Evolutionary conservation across 2,888 invertebrate species (phyloP), one percentile per base, ranked within the genome.

Genomic region (Dioctria rufipes): DNA sequence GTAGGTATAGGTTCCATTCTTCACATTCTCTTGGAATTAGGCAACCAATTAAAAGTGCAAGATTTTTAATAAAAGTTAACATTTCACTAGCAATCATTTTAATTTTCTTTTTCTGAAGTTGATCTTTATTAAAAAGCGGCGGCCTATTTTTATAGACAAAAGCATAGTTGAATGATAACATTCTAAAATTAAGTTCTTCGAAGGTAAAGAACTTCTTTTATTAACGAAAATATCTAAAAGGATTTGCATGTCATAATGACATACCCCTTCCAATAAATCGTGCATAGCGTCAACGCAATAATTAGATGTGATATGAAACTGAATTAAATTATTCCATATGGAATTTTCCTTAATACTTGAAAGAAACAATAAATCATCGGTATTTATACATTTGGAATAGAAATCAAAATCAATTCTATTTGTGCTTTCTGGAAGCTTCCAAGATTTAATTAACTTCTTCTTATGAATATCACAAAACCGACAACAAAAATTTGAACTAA

Each of bases 261-360:
- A 80, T 77, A 80, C 58, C 5, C 77, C 77, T 80, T 80, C 80
- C 25, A 80, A 77, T 11, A 80, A 49, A 71, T 80, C 80, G 43
- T 80, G 80, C 80, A 80, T 80, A 42, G 58, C 37, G n/a, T 80
- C 80, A 4, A 80, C 67, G 3, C 51, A 61, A 78, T 66, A 78
- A 58, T 80, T 80, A 11, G 9, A 6, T n/a, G 73, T 67, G 9
- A 67, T 60, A 40, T 77, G 80, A 66, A 80, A 80, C 46, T 78
- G 13, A 37, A 46, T 6, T 46, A 80, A 63, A 13, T 42, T 39
- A 42, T 80, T 77, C 78, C 77, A 80, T 1, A 78, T 37, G 11
- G 69, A 69, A 37, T 61, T 60, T 81, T 80, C 80, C 51, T 80
- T 80, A 3, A 80, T 54, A 39, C 63, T 63, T 3, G 2, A 39